Evolutionary conservation across 2,797 vertebrate genomes (phyloP).

Genomic region (Naso thynnoides): DNA sequence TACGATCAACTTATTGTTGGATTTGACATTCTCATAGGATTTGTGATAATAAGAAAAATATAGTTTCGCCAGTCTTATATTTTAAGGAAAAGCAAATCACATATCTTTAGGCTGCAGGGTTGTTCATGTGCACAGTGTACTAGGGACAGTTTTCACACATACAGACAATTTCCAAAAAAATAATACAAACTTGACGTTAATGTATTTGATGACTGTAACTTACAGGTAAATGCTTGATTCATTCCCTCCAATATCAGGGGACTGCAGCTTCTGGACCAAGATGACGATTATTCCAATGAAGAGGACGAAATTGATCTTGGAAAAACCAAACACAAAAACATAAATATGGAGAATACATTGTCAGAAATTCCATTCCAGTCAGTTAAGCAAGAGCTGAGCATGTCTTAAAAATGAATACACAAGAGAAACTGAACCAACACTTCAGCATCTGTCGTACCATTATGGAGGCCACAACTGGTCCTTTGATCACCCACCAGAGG

Average conservation of each 20-base stretch:
- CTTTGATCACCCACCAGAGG: slow-evolving; percentile 99
- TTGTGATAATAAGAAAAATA: slow-evolving; percentile 10
- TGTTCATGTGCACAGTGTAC: not conserved
- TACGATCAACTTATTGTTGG: not conserved
- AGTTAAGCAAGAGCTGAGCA: not conserved
- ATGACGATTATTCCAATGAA: slow-evolving; percentile 98
- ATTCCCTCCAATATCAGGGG: slow-evolving; percentile 96
- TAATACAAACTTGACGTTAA: not conserved
- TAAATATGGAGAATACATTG: not conserved
- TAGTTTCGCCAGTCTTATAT: not conserved
- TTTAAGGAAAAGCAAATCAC: not conserved
- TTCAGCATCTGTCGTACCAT: slow-evolving; percentile 87
- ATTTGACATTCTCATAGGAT: slow-evolving; percentile 13
- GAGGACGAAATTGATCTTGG: slow-evolving; percentile 96
- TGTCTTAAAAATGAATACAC: not conserved
- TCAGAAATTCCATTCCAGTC: not conserved
- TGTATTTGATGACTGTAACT: slow-evolving; percentile 31
- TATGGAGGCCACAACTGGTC: slow-evolving; percentile 95
- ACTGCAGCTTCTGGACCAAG: slow-evolving; percentile 98
- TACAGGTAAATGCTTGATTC: slow-evolving; percentile 95
- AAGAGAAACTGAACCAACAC: not conserved
- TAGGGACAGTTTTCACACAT: not conserved
- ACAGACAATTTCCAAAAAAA: slow-evolving; percentile 9
- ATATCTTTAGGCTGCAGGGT: not conserved
- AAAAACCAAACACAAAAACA: not conserved